These are phyloP conservation scores for Hyles lineata DNA, from an alignment of 2,888 invertebrate genomes.

Conservation along the genomic window DNA sequence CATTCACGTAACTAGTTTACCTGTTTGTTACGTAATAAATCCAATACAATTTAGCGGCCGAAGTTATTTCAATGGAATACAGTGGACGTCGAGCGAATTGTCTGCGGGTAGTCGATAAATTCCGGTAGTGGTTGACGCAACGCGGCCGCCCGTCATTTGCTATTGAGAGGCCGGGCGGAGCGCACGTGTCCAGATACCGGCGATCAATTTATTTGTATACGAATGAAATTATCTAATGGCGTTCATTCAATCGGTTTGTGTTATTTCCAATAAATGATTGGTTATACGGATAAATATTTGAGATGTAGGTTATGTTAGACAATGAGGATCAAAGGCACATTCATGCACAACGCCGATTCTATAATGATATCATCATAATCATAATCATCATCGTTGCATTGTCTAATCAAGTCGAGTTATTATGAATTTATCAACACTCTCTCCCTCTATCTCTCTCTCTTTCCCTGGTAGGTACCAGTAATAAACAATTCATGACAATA, in stretches of 20 bases:
- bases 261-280: not conserved
- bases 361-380: no score
- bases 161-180: constrained; percentile 51
- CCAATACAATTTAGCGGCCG: constrained; percentile 48
- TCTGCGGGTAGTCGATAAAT: constrained; percentile 70
- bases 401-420: no score
- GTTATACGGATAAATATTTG: not conserved
- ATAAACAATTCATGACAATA: no score
- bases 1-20: constrained; percentile 29
- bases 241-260: not conserved
- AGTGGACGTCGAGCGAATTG: constrained; percentile 54
- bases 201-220: constrained; percentile 41
- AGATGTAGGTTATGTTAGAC: not conserved
- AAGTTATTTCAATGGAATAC: constrained; percentile 53
- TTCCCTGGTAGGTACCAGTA: no score
- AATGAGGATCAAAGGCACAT: not conserved
- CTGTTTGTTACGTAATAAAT: constrained; percentile 41
- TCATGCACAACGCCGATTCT: no score
- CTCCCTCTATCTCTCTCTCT: no score
- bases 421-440: no score
- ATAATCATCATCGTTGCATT: no score
- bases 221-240: not conserved
- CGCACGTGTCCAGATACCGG: constrained; percentile 49
- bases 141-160: constrained; percentile 61
- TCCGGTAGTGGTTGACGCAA: constrained; percentile 64